Base-by-base conservation (phyloP, 2,113 vertebrate species). In the Hyperopisus bebe region DNA sequence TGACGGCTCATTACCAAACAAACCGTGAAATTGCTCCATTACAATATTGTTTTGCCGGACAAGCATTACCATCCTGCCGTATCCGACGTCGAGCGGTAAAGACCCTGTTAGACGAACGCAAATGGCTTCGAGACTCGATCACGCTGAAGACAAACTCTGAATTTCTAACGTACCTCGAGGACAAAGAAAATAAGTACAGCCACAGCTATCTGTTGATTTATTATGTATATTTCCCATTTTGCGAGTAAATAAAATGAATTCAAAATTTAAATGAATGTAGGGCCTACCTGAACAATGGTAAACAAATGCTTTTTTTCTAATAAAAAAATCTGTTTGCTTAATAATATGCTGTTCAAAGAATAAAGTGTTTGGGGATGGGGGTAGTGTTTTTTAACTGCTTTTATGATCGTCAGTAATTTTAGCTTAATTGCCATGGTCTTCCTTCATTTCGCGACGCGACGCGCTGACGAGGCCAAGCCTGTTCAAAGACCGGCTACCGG, bases 391-490 rank as follows among this genome's bases (percentile, higher is more conserved):
- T 46, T 74, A 35, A 62, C 62, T 74, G 9, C 2, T 77, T 88
- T 88, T 42, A 88, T 44, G 46, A 44, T 47, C 87, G 44, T 39
- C 86, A 11, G 82, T 86, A 50, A 50, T 53, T 31, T 88, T 82
- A 50, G 58, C 21, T 77, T 15, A 70, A 42, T 10, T 17, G 39
- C 31, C 13, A 53, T 82, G 77, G 3, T 66, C 21, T 48, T 46
- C 80, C 46, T 51, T 91, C 48, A 89, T 90, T 90, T 88, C 48
- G 85, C 44, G 91, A 86, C 84, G 39, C 0, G 62, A 13, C n/a
- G n/a, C n/a, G n/a, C n/a, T 48, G 21, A 85, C 24, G 42, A 74
- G 4, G 6, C 10, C 62, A 82, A 31, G 7, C 27, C 5, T 86
- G 21, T 44, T 10, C 9, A 58, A 15, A 89, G 58, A n/a, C 47